Percentiles rank a stretch among this genome's conserved stretches.
These are phyloP conservation scores for Heliopora coerulea DNA, from an alignment of 92 coral and sea anemone genomes.

Conservation along the genomic window DNA sequence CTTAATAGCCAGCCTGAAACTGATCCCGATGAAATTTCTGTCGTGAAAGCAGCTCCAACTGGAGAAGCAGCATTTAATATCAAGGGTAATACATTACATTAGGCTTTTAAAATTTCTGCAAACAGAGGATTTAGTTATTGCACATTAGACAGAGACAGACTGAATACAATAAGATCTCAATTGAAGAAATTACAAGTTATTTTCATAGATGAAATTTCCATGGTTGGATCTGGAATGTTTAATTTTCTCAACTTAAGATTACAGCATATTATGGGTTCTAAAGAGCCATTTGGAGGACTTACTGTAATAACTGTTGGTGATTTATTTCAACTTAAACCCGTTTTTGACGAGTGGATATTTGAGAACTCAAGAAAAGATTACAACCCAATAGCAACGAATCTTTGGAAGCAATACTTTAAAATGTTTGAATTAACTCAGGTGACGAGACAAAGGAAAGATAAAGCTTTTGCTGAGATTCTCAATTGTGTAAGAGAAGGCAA, in stretches of 20 bases:
- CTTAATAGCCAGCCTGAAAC: slow-evolving; percentile 39
- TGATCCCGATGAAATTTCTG: slow-evolving; percentile 44
- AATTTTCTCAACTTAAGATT: no score
- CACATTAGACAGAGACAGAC: slow-evolving; percentile 59
- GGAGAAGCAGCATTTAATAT: slow-evolving; percentile 26
- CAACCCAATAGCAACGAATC: slow-evolving; percentile 54
- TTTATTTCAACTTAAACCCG: no score
- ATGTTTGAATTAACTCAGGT: slow-evolving; percentile 47
- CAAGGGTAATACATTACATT: slow-evolving; percentile 51
- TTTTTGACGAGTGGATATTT: slow-evolving; percentile 61
- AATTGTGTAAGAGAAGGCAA: slow-evolving; percentile 70
- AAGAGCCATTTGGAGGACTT: slow-evolving; percentile 38
- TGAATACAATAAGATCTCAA: slow-evolving; percentile 53
- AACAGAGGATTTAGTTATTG: slow-evolving; percentile 55
- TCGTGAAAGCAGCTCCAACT: slow-evolving; percentile 44
- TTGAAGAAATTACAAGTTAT: no score
- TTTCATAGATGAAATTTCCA: no score
- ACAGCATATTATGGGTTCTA: no score
- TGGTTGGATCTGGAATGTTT: no score
- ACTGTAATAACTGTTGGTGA: slow-evolving; percentile 55
- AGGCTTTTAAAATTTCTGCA: slow-evolving; percentile 38
- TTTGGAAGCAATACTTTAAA: slow-evolving; percentile 50
- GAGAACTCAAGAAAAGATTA: slow-evolving; percentile 41
- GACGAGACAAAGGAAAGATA: slow-evolving; percentile 73
- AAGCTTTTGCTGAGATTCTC: slow-evolving; percentile 63